phyloP scores from a whole-genome alignment of 2,888 invertebrate species.

The Drosophila niveifrons region DNA sequence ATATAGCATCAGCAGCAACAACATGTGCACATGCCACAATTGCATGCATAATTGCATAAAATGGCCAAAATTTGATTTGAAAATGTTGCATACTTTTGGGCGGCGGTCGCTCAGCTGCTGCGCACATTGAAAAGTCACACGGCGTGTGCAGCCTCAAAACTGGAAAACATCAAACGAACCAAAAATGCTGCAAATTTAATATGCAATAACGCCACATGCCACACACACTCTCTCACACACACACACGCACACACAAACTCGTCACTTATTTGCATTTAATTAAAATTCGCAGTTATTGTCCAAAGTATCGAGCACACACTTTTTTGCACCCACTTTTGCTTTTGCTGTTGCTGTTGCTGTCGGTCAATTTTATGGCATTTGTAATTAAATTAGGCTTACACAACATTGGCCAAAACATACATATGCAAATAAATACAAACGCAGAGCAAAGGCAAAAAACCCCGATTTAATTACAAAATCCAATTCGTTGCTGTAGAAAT shows the following conservation, averaged over 20 bases:
- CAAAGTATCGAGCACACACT: conserved; percentile 53
- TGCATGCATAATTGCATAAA: conserved; percentile 78
- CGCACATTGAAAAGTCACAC: conserved; percentile 70
- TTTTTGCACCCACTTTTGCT: conserved; percentile 35
- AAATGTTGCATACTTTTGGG: conserved; percentile 67
- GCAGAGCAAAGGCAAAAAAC: conserved; percentile 34
- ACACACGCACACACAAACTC: conserved; percentile 30
- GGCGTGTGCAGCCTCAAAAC: conserved; percentile 41
- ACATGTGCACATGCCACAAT: conserved; percentile 60
- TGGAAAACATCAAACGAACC: conserved; percentile 55
- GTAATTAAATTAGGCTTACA: conserved; percentile 77
- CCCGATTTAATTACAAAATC: conserved; percentile 70
- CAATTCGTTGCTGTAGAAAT: conserved; percentile 46
- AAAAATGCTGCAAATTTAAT: conserved; percentile 72
- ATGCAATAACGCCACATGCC: conserved; percentile 54
- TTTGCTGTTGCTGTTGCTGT: conserved; percentile 30
- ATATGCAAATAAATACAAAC: conserved; percentile 1
- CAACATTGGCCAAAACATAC: conserved; percentile 39
- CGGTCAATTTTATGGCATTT: conserved; percentile 64
- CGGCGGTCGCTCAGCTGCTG: conserved; percentile 50
- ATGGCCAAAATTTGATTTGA: conserved; percentile 72
- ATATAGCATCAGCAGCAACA: conserved; percentile 6
- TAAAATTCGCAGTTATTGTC: conserved; percentile 75
- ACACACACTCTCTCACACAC: conserved; percentile 16
- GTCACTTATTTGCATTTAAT: conserved; percentile 75